Conservation (phyloP, 2,113 vertebrate species). For the Tyto alba region DNA sequence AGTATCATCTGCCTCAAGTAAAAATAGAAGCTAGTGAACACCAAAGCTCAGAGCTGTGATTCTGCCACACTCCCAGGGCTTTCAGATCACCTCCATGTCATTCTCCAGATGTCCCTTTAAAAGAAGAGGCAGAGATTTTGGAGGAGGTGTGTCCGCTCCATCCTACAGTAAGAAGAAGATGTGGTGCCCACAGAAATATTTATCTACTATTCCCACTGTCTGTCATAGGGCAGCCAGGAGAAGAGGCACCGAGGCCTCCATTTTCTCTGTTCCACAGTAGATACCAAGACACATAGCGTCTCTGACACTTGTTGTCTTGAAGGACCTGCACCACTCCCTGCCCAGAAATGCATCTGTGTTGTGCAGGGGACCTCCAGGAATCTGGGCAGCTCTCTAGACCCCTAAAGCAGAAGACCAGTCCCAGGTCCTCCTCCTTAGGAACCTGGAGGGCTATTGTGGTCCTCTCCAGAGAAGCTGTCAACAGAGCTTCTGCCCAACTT, state of each 20-base stretch:
- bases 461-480: too few species aligned
- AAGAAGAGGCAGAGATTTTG: background rate
- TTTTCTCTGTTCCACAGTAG: background rate
- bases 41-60: background rate
- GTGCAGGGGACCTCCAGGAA: background rate
- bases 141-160: background rate
- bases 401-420: too few species aligned
- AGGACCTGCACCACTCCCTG: background rate
- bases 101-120: background rate
- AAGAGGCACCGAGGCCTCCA: background rate
- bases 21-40: background rate
- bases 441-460: too few species aligned
- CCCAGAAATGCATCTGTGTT: background rate
- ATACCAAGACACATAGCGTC: background rate
- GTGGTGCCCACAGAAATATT: background rate
- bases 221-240: background rate
- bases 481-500: too few species aligned
- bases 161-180: background rate
- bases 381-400: too few species aligned
- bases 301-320: background rate
- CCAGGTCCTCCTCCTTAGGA: too few species aligned
- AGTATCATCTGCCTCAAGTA: background rate
- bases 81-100: background rate
- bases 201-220: background rate
- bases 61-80: fast-evolving